Base-by-base conservation (phyloP, 2,888 invertebrate species). In the Agrochola lychnidis region DNA sequence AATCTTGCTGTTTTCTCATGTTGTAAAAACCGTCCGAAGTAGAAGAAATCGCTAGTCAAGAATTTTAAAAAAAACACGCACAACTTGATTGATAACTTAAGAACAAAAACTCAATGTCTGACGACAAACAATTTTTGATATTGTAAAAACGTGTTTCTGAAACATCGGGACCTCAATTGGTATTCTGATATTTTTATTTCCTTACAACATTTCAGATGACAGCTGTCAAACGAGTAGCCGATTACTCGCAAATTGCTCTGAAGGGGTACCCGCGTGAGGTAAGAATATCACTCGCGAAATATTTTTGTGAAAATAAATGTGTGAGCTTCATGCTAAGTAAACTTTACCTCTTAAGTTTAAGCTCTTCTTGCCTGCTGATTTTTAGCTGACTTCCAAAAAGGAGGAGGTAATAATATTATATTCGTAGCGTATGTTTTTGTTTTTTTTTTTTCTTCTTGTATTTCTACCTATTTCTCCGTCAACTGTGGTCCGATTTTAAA, bases 171-270 rank as follows among this genome's bases (percentile, higher is more conserved):
- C 30, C 62, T 63, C 42, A 51, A 63, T 81, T 81, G 62, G 68
- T 75, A 70, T 66, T 77, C 59, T 63, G 80, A 63, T 80, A 82
- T 76, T 70, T 82, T 70, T 75, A 64, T 83, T 70, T 84, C n/a
- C 62, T 56, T 53, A n/a, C 66, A 67, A 79, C 61, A 74, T 79
- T 68, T 70, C 68, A 61, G 61, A 51, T 82, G 81, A 84, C 82
- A 82, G 82, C 70, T 82, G 82, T 84, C 82, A 71, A 45, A 36
- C 22, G 61, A 64, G 70, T 69, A 57, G 76, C 76, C 81, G 84
- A 83, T 80, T 84, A 80, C 84, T 69, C 64, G 51, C 68, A 82
- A 76, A 80, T 84, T 82, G 68, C 73, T 66, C 22, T 42, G 72
- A 79, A 69, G 64, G 61, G 56, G 82, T 57, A 42, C 61, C 56